phyloP scores from a whole-genome alignment of 2,888 invertebrate genomes.

The Hirtodrosophila alboralis region DNA sequence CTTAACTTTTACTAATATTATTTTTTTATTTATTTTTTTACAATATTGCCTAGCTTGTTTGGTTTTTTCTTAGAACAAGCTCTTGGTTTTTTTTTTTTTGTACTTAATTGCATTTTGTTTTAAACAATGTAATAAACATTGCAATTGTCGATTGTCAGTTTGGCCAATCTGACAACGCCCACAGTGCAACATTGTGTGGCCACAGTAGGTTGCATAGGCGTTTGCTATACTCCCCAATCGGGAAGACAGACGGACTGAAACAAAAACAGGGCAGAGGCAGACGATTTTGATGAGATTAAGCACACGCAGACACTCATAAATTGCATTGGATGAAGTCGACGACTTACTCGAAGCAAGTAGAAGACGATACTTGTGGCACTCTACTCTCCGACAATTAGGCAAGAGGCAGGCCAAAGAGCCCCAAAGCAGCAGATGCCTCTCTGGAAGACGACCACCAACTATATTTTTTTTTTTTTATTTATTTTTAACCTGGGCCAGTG shows the following conservation, averaged over 20 bases:
- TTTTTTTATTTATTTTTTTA: too few relatives aligned
- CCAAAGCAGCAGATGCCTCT: conserved; percentile 17
- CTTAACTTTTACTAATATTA: too few relatives aligned
- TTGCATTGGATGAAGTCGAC: conserved; percentile 4
- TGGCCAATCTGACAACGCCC: conserved; percentile 31
- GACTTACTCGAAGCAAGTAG: conserved; percentile 23
- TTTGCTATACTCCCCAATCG: conserved; percentile 20
- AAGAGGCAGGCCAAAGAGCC: conserved; percentile 18
- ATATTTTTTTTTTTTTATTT: too few relatives aligned
- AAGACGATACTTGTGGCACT: conserved; percentile 25
- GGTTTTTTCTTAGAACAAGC: too few relatives aligned
- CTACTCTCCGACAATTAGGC: conserved; percentile 41
- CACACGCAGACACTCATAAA: conserved; percentile 47
- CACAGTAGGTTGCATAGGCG: conserved; percentile 17
- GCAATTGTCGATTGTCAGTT: conserved; percentile 19
- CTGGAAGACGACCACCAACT: conserved; percentile 28
- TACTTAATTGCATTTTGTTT: conserved; percentile 17
- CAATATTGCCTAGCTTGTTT: too few relatives aligned
- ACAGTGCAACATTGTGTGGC: conserved; percentile 1
- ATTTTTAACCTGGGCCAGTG: conserved; percentile 51
- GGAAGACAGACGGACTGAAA: conserved; percentile 5
- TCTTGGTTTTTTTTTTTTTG: conserved; percentile 8
- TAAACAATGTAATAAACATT: conserved; percentile 22
- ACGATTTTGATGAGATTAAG: conserved; percentile 61
- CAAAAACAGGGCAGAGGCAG: conserved; percentile 23